Percentiles rank a stretch among this genome's conserved stretches.
These are phyloP conservation scores for Heloderma charlesbogerti DNA, from an alignment of 2,113 vertebrate genomes.

Conservation along the genomic window DNA sequence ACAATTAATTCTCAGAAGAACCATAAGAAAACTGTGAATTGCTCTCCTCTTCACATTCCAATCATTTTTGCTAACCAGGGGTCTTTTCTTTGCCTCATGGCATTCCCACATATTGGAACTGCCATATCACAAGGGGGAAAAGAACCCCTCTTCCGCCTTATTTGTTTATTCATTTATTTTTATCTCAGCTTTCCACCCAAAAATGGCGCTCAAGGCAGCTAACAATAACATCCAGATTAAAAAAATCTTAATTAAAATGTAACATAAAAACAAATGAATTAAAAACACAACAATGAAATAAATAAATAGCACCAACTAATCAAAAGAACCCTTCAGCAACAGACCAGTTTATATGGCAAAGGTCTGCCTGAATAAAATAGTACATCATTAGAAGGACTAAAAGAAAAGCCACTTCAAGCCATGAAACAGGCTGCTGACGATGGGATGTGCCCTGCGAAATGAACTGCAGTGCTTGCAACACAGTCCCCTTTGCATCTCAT, in stretches of 20 bases:
- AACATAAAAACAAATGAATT: too few species aligned
- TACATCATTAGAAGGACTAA: neutral
- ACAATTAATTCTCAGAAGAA: neutral
- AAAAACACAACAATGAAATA: too few species aligned
- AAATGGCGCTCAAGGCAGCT: too few species aligned
- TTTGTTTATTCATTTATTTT: too few species aligned
- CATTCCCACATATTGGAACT: neutral
- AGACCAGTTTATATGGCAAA: too few species aligned
- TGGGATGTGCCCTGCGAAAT: neutral
- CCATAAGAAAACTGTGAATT: neutral
- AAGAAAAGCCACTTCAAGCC: accelerated
- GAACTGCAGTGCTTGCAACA: accelerated
- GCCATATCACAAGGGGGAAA: neutral
- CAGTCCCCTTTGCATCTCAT: neutral
- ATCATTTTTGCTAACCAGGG: neutral
- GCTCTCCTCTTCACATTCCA: neutral
- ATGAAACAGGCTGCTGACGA: neutral
- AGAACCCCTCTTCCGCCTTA: neutral
- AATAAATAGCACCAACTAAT: too few species aligned
- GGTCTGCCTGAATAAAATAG: neutral
- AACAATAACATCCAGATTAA: too few species aligned
- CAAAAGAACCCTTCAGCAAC: too few species aligned
- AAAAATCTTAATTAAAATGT: too few species aligned
- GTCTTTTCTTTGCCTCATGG: neutral
- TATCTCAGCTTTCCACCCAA: too few species aligned